Conservation (phyloP, 2,113 vertebrate species). For the Gila orcuttii region DNA sequence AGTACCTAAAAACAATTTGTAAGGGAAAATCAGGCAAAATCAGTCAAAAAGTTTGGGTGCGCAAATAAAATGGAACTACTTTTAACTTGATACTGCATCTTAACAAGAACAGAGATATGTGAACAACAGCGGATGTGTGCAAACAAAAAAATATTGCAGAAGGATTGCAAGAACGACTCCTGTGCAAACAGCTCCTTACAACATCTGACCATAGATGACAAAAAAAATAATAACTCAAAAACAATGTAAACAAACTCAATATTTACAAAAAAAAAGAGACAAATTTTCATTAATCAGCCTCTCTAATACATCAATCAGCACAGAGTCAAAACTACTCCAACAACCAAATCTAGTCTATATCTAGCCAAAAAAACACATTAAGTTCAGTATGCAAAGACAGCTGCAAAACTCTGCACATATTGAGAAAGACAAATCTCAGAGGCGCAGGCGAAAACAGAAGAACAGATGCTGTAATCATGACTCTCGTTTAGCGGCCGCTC, state of each 20-base stretch:
- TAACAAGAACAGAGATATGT: background rate
- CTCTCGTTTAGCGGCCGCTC: constrained; percentile 1
- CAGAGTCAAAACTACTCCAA: background rate
- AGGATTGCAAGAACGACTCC: background rate
- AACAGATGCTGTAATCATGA: constrained; percentile 26
- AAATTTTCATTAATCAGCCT: background rate
- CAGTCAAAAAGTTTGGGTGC: too few species aligned
- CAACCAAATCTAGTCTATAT: background rate
- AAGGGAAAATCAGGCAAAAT: background rate
- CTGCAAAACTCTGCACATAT: background rate
- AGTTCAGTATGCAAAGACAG: background rate
- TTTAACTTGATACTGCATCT: background rate
- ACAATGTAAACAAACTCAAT: too few species aligned
- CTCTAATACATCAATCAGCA: background rate
- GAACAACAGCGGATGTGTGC: background rate
- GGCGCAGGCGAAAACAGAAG: background rate
- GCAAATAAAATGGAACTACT: background rate
- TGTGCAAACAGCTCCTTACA: background rate
- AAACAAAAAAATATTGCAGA: background rate
- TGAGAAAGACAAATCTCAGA: background rate
- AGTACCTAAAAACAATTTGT: background rate
- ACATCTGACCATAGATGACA: background rate
- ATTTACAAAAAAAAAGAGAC: too few species aligned
- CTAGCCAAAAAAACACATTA: background rate
- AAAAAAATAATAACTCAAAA: too few species aligned